Evolutionary conservation across 2,888 invertebrate species (phyloP), one percentile per base, ranked within the genome.

Genomic region (Amblyteles armatorius): DNA sequence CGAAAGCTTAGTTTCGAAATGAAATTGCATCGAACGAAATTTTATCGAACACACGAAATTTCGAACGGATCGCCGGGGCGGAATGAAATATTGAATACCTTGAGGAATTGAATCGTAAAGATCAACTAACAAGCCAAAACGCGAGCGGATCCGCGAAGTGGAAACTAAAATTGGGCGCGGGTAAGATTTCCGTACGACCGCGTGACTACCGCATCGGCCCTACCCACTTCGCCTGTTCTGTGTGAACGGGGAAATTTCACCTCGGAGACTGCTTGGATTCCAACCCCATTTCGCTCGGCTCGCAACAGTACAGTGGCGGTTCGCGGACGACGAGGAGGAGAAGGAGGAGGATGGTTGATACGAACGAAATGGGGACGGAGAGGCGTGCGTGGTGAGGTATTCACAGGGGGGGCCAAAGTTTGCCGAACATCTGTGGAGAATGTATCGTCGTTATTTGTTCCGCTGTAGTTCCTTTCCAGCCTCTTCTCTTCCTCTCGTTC

Each of bases 391-490:
- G 50, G 72, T 57, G 36, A 63, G 77, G 68, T 71, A 83, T 71
- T 74, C 57, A 85, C 67, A 26, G 79, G 78, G 82, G 77, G 68
- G 79, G 81, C 82, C 86, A 88, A 91, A 91, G 90, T 91, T 91
- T 84, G 87, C 85, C 60, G 68, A 87, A 91, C 91, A 91, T 90
- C 91, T 92, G 92, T 85, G 87, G 88, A 83, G 85, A 91, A 92
- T 91, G 90, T 91, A 92, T 92, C 88, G 91, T 88, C 87, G 89
- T 91, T 92, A 90, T 90, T 91, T 91, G 92, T 90, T 90, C 80
- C 83, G 63, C 77, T 79, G 84, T 78, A 85, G 86, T 84, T 87
- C 74, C 85, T 84, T 87, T 85, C 84, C 77, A 74, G n/a, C 60
- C 79, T 79, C 83, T 57, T 68, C 68, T 65, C 68, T 83, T 74